These are phyloP conservation scores for Volucella zonaria DNA, from an alignment of 2,888 invertebrate genomes.

Conservation along the genomic window DNA sequence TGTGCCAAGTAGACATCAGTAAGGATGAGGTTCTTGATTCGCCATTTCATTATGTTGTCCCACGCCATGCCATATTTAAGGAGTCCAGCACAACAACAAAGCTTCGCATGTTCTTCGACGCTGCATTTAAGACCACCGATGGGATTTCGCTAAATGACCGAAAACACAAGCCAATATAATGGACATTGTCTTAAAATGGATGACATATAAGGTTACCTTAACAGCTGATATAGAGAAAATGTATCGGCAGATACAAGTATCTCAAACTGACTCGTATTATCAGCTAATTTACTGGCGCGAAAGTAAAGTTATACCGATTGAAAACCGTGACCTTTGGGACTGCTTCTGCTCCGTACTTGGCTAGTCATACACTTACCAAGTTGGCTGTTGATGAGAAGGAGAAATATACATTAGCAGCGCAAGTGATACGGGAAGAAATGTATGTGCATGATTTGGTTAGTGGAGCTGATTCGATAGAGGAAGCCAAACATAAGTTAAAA, in stretches of 20 bases:
- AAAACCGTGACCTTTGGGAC: constrained; percentile 23
- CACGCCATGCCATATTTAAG: constrained; percentile 34
- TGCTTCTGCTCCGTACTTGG: constrained; percentile 7
- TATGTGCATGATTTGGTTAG: constrained; percentile 27
- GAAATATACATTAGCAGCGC: constrained; percentile 4
- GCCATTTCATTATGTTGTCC: constrained; percentile 18
- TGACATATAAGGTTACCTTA: constrained; percentile 19
- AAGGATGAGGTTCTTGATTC: constrained; percentile 9
- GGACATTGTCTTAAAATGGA: constrained; percentile 11
- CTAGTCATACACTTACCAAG: too few species aligned
- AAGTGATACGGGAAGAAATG: constrained; percentile 1
- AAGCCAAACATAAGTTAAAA: not conserved
- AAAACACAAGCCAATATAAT: constrained; percentile 12
- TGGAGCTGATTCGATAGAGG: constrained; percentile 10
- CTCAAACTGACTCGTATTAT: not conserved
- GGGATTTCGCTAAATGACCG: constrained; percentile 24
- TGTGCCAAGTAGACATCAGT: constrained; percentile 26
- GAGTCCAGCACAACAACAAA: constrained; percentile 37
- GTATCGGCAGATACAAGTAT: constrained; percentile 18
- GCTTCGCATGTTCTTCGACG: constrained; percentile 23
- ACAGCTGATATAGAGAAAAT: constrained; percentile 15
- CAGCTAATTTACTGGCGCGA: constrained; percentile 12
- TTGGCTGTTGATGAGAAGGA: constrained; percentile 8
- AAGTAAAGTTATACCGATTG: constrained; percentile 1
- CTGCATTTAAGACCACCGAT: constrained; percentile 23